Base-by-base conservation (phyloP, 2,113 vertebrate species). In the Cheirogaleus medius region DNA sequence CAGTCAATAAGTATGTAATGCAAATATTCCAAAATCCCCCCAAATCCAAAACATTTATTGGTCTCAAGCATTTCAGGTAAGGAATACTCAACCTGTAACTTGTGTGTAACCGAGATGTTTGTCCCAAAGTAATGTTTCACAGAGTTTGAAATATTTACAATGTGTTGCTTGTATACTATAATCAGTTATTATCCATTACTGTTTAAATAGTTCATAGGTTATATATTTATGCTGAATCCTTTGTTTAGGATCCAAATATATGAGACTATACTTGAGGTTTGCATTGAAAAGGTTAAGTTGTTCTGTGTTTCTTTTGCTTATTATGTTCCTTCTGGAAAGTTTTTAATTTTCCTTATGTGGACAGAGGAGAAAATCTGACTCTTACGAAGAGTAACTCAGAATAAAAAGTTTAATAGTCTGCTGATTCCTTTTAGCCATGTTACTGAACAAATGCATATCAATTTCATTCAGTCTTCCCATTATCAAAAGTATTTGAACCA, bases 401-500 rank as follows among this genome's bases (percentile, higher is more conserved):
- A 77, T 54, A 85, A 69, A 82, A 63, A 68, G 11, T 76, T 68
- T 60, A 27, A 3, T 92, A 54, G 37, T 87, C 7, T 91, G 7
- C 47, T 77, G 18, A 54, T 85, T 73, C 34, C 39, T 52, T 81
- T 66, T 32, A 64, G 13, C 25, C 56, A 2, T 87, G 18, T 94
- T 90, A 86, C 5, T 74, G 4, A 84, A 63, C 7, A 90, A 76
- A 60, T 91, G 21, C 23, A 23, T 90, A 13, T 34, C 8, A 6
- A 2, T 92, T 34, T 8, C 14, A 27, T 89, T 87, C 34, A 58
- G 0, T 68, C 20, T 87, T 7, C 29, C 9, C n/a, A 44, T 68
- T 86, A 64, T 74, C 21, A 80, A 69, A 94, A 90, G 42, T 85
- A 88, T 69, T 93, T 95, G 37, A 91, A 78, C 3, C 14, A 47